phyloP scores from a whole-genome alignment of 2,113 vertebrate species.

The Alethe castanea region DNA sequence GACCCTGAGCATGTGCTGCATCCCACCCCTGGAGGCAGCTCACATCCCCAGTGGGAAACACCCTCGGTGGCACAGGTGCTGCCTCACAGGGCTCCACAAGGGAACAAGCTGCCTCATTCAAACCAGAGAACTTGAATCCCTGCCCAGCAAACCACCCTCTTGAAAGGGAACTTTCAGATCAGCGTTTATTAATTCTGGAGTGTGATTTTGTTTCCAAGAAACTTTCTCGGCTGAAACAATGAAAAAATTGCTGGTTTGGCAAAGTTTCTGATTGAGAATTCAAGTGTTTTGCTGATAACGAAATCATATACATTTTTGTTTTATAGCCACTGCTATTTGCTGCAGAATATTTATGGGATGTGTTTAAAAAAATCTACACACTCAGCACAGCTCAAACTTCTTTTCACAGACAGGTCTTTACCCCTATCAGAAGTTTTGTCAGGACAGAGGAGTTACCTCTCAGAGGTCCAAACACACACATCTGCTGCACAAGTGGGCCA shows the following conservation, averaged over 20 bases:
- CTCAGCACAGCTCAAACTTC: background rate
- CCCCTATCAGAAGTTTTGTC: background rate
- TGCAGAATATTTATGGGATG: background rate
- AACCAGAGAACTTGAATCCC: constrained; percentile 1
- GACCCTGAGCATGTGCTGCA: background rate
- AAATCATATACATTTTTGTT: background rate
- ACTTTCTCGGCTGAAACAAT: constrained; percentile 26
- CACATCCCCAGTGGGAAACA: fast-evolving
- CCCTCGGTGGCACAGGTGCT: background rate
- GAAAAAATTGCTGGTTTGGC: constrained; percentile 15
- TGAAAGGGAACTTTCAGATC: constrained; percentile 33
- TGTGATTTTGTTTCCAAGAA: constrained; percentile 33
- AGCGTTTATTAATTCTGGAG: constrained; percentile 27
- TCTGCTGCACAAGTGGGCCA: background rate
- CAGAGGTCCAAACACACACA: background rate
- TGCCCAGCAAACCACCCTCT: constrained; percentile 13
- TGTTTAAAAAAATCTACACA: background rate
- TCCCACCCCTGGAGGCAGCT: background rate
- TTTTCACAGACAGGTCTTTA: background rate
- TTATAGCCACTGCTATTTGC: background rate
- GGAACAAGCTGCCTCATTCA: background rate
- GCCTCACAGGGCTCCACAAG: background rate
- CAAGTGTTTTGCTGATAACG: background rate
- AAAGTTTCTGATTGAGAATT: constrained; percentile 42
- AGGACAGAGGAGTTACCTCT: background rate